Base-by-base conservation (phyloP, 2,797 vertebrate genomes). In the Lithobates pipiens region DNA sequence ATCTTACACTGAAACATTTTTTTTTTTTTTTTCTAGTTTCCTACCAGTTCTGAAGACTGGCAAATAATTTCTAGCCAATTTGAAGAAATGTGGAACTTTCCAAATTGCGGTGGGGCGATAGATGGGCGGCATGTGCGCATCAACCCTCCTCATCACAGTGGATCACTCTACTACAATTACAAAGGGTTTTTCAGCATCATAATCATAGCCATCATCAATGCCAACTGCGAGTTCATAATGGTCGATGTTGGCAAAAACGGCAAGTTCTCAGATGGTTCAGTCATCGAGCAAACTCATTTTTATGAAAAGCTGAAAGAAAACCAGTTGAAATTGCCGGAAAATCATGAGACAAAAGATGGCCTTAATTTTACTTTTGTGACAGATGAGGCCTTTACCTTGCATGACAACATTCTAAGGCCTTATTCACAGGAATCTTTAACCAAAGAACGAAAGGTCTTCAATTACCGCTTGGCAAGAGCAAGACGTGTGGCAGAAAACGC, bases 231-330 rank as follows among this genome's bases (percentile, higher is more conserved):
- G 39, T 86, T 89, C 36, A 23, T 71, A 34, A 76, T 86, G 69
- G 81, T 86, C 32, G 86, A 89, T 50, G 77, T 86, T 13, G 81
- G 84, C 39, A 85, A 83, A 50, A 88, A 85, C 21, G 76, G 85
- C 1, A 61, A 32, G 34, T 84, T 42, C 1, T 80, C 77, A 9
- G 77, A 80, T 54, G 77, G 77, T 2, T 44, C 39, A 29, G 77
- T 80, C 18, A 50, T 80, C 21, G 67, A 80, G 7, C 67, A 80
- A 25, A 80, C 77, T 7, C 67, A 80, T 29, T 80, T 80, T 23
- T 80, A 70, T 10, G 39, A 70, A 10, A 70, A 80, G 27, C 27
- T 80, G 15, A 80, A 80, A 67, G 67, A 80, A 6, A 70, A 54
- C 18, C 68, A 69, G 44, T 15, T 80, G 10, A 70, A 80, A 15